Base-by-base conservation (phyloP, 2,113 vertebrate species). In the Tachycineta bicolor region DNA sequence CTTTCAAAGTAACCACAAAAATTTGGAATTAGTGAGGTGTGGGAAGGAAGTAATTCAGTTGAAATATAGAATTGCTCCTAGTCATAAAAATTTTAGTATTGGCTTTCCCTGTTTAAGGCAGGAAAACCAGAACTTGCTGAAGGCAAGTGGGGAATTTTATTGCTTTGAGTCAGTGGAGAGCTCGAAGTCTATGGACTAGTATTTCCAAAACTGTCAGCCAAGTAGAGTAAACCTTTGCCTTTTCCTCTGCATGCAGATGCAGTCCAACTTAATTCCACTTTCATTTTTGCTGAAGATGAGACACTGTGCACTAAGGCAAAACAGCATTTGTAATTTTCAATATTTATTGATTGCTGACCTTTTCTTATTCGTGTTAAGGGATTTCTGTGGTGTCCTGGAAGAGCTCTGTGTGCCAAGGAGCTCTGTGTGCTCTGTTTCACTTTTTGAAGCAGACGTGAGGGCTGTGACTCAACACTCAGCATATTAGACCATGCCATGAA, bases 11-110 rank as follows among this genome's bases (percentile, higher is more conserved):
- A 81, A 41, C 79, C 47, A 41, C 55, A 88, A 58, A 76, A 90
- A 86, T 49, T 18, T 74, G 33, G 60, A 41, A 31, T 83, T 59
- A 60, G 68, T 56, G 71, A 59, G n/a, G 43, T 43, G 47, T 21
- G 88, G 80, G 68, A 85, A 94, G 82, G 85, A 96, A 81, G 59
- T 52, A 34, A 50, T 90, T 71, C 25, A 75, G 43, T 41, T 89
- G 26, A 75, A 87, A 53, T 26, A 55, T 7, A 39, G 46, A 90
- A 24, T 43, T 80, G 52, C 74, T 96, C 25, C 39, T 76, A 28
- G 20, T 88, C 53, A 74, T 33, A 58, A 59, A 65, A 74, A 8
- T 10, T 50, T 60, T 26, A 39, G 16, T 74, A 4, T 44, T 76
- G 74, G 16, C 76, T 91, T 75, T 64, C 63, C 34, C 37, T 85